phyloP scores from a whole-genome alignment of 2,113 vertebrate genomes.

The Martes martes region DNA sequence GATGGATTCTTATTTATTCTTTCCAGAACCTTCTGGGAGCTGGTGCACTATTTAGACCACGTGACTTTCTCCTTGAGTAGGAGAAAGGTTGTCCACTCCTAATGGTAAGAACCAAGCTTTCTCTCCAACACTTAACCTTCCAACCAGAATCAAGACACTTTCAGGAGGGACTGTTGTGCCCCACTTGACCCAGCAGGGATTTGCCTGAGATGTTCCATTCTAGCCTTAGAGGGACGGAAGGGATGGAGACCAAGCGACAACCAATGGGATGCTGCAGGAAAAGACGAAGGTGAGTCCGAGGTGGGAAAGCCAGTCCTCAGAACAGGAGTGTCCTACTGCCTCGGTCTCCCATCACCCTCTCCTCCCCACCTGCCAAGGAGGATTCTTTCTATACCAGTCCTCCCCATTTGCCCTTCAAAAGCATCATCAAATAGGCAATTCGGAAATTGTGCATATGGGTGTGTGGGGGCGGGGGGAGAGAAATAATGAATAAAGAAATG shows the following conservation, averaged over 20 bases:
- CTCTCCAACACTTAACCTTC: neutral
- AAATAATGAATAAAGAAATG: neutral
- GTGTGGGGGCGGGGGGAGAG: neutral
- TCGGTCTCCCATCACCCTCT: accelerated
- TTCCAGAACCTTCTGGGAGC: neutral
- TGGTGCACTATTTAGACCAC: neutral
- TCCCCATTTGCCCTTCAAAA: neutral
- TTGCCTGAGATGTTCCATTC: neutral
- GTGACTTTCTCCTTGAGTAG: neutral
- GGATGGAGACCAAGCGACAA: neutral
- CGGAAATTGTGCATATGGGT: neutral
- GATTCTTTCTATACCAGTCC: neutral
- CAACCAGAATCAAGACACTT: neutral
- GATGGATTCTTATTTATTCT: neutral
- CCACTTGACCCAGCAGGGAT: neutral
- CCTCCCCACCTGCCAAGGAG: neutral
- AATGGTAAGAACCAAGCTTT: neutral
- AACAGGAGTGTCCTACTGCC: neutral
- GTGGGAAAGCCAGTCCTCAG: neutral
- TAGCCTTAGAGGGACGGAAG: neutral
- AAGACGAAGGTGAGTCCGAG: neutral
- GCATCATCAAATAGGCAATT: neutral
- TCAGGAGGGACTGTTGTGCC: neutral
- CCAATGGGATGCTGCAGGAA: neutral
- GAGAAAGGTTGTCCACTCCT: neutral